Evolutionary conservation across 2,113 vertebrate genomes (phyloP), one percentile per base, ranked within the genome.

Genomic region (Festucalex cinctus): DNA sequence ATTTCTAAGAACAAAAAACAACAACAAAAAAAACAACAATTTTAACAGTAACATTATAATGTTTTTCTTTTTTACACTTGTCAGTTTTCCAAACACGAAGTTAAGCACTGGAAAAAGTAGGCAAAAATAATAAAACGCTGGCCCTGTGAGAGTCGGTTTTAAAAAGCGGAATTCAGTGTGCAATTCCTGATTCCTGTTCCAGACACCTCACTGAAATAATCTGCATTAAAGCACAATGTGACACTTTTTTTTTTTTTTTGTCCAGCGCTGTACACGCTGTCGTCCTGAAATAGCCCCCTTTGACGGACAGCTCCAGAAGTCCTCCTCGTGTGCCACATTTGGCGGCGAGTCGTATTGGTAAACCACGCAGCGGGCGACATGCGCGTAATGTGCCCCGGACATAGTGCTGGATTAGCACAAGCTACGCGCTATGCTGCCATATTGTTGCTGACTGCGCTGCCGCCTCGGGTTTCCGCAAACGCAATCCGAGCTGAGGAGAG

Each of bases 391-490:
- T 16, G 54, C 54, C 54, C 54, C 3, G 63, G 57, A 48, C 69
- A 77, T 20, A 39, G 12, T 37, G 65, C 28, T 71, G 78, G 75
- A 77, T 80, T 78, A 81, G 74, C 75, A 64, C 59, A 57, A 73
- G 54, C 54, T 57, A 57, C 26, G 54, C 54, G 54, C 54, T 17
- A 28, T 57, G 54, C 54, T 32, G 26, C 54, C 26, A 57, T 57
- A 57, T 57, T 57, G 54, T 14, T 73, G 77, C 79, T 86, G 82
- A 85, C 85, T 20, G 67, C 46, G 69, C 78, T 74, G 61, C 39
- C 51, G 73, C 65, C 63, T 87, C 81, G 63, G 68, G 84, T 87
- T 79, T 82, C 84, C 59, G 43, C 70, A 62, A n/a, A 57, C 22
- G 65, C 62, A 69, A 78, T 72, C 75, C 65, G 71, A 71, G 68